These are phyloP conservation scores for Drosophila limbata DNA, from an alignment of 2,888 invertebrate genomes.

Conservation along the genomic window DNA sequence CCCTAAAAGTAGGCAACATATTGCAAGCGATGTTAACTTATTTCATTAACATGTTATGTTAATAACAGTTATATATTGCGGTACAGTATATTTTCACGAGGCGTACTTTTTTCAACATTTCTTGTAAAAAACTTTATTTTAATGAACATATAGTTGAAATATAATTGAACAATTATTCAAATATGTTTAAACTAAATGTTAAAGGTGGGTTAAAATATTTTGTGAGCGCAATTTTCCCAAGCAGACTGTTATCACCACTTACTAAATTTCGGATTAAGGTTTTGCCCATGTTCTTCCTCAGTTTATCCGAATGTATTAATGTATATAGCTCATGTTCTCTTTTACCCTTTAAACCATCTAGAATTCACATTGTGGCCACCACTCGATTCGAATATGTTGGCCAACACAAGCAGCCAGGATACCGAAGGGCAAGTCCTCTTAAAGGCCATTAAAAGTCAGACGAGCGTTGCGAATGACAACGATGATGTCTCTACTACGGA, in stretches of 20 bases:
- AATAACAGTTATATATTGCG: not conserved
- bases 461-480: conserved; percentile 43
- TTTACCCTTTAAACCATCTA: conserved; percentile 25
- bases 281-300: not conserved
- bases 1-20: conserved; percentile 7
- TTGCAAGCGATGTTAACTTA: not conserved
- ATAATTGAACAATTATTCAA: too few species aligned
- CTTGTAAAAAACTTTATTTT: too few species aligned
- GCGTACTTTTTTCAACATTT: too few species aligned
- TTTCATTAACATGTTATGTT: not conserved
- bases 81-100: too few species aligned
- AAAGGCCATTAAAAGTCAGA: conserved; percentile 40
- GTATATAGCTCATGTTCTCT: conserved; percentile 1
- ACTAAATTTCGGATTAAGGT: not conserved
- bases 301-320: not conserved
- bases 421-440: conserved; percentile 18
- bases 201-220: too few species aligned
- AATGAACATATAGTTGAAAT: too few species aligned
- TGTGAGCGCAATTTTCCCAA: too few species aligned
- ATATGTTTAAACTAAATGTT: too few species aligned
- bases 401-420: conserved; percentile 26
- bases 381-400: conserved; percentile 56
- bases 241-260: not conserved
- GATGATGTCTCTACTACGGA: conserved; percentile 27
- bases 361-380: conserved; percentile 32